A percentile compares a stretch with the other conserved stretches of the same genome.
Evolutionary conservation across 1,140 invertebrate species (phyloP).

Genomic region (Mya arenaria): DNA sequence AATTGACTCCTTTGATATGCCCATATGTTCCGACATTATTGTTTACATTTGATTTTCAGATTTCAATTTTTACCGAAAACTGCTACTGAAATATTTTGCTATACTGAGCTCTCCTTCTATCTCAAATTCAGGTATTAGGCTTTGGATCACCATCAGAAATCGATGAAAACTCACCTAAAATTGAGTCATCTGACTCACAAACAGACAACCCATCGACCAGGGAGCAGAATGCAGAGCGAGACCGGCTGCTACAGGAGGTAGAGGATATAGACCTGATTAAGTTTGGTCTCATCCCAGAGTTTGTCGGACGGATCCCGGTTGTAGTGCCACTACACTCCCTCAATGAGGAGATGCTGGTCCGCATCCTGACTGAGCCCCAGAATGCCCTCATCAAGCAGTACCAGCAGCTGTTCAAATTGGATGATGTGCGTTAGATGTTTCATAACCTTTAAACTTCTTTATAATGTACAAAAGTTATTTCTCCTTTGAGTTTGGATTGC

Average conservation of each 20-base stretch:
- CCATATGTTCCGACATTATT: no score
- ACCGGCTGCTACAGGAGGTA: conserved; percentile 91
- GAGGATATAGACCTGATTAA: conserved; percentile 99
- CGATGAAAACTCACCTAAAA: not conserved
- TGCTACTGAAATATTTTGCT: no score
- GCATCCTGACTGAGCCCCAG: conserved; percentile 97
- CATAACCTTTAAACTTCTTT: no score
- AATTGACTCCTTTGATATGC: no score
- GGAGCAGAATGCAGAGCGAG: conserved; percentile 80
- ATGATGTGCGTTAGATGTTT: conserved; percentile 85
- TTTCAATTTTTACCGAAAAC: no score
- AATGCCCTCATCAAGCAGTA: conserved; percentile 96
- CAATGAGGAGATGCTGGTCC: conserved; percentile 93
- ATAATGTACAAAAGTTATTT: no score
- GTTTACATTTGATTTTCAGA: no score
- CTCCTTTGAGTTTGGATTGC: no score
- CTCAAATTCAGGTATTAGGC: conserved; percentile 46
- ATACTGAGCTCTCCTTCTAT: no score
- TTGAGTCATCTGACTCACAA: not conserved
- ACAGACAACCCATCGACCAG: not conserved
- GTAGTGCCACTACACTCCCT: conserved; percentile 98
- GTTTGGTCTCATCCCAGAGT: conserved; percentile 92
- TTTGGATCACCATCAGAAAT: conserved; percentile 31
- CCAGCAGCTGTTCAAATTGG: conserved; percentile 90
- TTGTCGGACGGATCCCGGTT: conserved; percentile 91